Base-by-base conservation (phyloP, 1,140 invertebrate species). In the Drosophila obscura region DNA sequence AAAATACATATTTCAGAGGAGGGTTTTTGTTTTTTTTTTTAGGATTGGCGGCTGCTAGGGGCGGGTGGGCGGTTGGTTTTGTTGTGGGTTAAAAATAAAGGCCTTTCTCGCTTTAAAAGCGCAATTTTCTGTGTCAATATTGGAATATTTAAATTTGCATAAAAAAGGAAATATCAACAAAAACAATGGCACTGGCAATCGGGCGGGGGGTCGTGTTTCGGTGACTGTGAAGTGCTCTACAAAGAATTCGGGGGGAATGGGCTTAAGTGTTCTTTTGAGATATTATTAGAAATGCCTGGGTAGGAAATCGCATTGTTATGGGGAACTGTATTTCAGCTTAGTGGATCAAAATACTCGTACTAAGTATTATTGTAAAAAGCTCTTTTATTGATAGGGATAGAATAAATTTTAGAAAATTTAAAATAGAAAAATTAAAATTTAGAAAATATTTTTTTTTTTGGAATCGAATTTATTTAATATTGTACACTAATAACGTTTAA, bases 91-190 rank as follows among this genome's bases (percentile, higher is more conserved):
- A 35, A 63, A 68, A 60, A 65, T 62, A 66, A 58, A 55, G 50
- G 57, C 35, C 35, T 39, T 39, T 61, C 48, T 9, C 55, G 63
- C 80, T 80, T 83, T 67, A 80, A 83, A 75, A 60, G 73, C 68
- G 48, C 79, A 78, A 83, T 82, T 82, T 82, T 71, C 71, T 63
- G 49, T 83, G 64, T 68, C 81, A 83, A 83, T 79, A 79, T 82
- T 82, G 57, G 35, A 79, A 75, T 65, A 82, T 78, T 63, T 59
- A 69, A 82, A 82, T 82, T 78, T 74, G 45, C 56, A 73, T 61
- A 56, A 63, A 78, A 75, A 50, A 52, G 26, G 16, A 26, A 61
- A 43, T 48, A 24, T 66, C 11, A 55, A 73, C 66, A 61, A 22
- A 45, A 55, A 45, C 53, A 69, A 26, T 19, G 53, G 26, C 26